Percentiles rank a stretch among this genome's conserved stretches.
phyloP scores from a whole-genome alignment of 2,113 vertebrate genomes.

The Thunnus maccoyii region DNA sequence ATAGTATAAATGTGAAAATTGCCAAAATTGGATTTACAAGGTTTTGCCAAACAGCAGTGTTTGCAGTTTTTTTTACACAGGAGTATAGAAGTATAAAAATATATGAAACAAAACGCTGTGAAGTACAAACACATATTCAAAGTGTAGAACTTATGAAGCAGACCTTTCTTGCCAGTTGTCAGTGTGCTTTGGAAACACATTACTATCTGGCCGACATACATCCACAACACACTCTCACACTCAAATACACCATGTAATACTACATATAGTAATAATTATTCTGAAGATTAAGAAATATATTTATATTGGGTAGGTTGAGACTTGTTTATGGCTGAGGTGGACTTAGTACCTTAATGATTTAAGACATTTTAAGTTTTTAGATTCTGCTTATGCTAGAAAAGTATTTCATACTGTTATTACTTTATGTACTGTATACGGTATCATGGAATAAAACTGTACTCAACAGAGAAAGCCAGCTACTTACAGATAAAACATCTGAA shows the following conservation, averaged over 20 bases:
- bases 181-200: constrained; percentile 60
- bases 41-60: constrained; percentile 66
- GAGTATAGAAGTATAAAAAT: constrained; percentile 82
- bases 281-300: constrained; percentile 39
- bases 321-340: constrained; percentile 40
- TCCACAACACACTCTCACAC: constrained; percentile 48
- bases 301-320: constrained; percentile 37
- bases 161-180: constrained; percentile 58
- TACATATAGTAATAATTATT: constrained; percentile 41
- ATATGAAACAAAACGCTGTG: constrained; percentile 76
- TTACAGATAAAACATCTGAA: constrained; percentile 25
- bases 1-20: constrained; percentile 74
- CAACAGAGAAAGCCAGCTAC: constrained; percentile 36
- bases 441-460: neutral
- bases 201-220: constrained; percentile 53
- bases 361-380: constrained; percentile 9
- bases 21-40: constrained; percentile 68
- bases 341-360: constrained; percentile 28
- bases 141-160: constrained; percentile 64
- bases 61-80: constrained; percentile 52
- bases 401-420: constrained; percentile 11
- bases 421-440: constrained; percentile 15
- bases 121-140: constrained; percentile 77
- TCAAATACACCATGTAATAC: constrained; percentile 49
- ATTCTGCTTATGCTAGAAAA: constrained; percentile 19